Evolutionary conservation across 2,113 vertebrate genomes (phyloP).

Genomic region (Dromaius novaehollandiae): DNA sequence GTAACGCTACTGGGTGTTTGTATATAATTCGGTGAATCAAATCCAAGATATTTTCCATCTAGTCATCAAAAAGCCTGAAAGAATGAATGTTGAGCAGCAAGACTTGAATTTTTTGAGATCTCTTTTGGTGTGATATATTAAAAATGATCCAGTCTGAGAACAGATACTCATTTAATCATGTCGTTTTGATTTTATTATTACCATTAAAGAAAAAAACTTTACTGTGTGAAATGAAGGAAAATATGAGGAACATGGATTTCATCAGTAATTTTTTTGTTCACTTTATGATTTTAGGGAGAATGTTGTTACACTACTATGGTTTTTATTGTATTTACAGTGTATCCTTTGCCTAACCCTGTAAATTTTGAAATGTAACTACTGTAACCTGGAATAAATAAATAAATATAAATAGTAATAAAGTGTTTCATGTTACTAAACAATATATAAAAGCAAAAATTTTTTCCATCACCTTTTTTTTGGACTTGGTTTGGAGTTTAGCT

Average conservation of each 20-base stretch:
- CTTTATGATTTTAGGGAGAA: constrained; percentile 58
- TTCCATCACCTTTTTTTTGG: background rate
- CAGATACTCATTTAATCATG: background rate
- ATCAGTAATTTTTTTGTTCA: constrained; percentile 2
- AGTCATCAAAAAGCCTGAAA: constrained; percentile 26
- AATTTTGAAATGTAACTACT: constrained; percentile 75
- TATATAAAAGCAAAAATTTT: background rate
- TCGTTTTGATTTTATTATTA: background rate
- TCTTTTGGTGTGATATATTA: background rate
- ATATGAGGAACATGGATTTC: constrained; percentile 19
- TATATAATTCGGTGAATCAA: background rate
- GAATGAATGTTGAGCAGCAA: background rate
- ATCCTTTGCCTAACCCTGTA: constrained; percentile 66
- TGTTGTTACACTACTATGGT: constrained; percentile 38
- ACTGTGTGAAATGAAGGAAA: constrained; percentile 45
- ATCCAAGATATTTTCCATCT: background rate
- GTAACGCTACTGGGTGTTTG: background rate
- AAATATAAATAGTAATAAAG: constrained; percentile 56
- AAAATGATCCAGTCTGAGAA: background rate
- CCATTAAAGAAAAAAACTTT: constrained; percentile 15
- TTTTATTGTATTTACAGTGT: constrained; percentile 73
- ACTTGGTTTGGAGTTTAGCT: background rate
- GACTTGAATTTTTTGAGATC: constrained; percentile 20
- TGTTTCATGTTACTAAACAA: constrained; percentile 64
- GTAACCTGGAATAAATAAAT: constrained; percentile 78